Conservation (phyloP, 2,888 invertebrate genomes). For the Hyalella azteca region DNA sequence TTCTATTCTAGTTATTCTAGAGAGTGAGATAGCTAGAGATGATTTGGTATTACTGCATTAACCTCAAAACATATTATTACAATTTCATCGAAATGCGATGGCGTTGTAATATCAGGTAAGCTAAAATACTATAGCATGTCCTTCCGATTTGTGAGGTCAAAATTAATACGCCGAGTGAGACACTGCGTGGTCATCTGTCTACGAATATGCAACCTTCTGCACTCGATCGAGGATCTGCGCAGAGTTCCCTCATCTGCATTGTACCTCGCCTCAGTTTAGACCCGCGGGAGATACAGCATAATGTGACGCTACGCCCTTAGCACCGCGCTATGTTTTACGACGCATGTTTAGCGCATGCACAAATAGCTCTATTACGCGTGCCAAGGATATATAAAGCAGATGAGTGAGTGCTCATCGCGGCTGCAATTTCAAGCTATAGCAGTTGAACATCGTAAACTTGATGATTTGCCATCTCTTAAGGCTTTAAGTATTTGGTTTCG, state of each 20-base stretch:
- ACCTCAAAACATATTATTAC: too few relatives aligned
- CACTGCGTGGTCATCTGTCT: too few relatives aligned
- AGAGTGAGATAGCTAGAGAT: too few relatives aligned
- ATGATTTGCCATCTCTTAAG: constrained; percentile 4
- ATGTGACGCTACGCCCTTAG: background rate
- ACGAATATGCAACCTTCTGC: too few relatives aligned
- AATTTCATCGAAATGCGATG: too few relatives aligned
- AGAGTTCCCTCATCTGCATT: background rate
- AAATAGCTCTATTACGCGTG: constrained; percentile 29
- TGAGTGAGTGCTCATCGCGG: constrained; percentile 4
- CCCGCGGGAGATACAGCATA: background rate
- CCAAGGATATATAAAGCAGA: constrained; percentile 15
- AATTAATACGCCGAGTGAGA: too few relatives aligned
- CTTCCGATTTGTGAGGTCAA: too few relatives aligned
- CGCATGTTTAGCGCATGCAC: constrained; percentile 25
- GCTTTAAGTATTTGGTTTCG: background rate
- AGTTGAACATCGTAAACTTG: background rate
- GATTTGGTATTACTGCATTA: too few relatives aligned
- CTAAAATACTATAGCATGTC: too few relatives aligned
- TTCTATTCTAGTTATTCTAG: too few relatives aligned
- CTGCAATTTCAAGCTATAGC: constrained; percentile 10
- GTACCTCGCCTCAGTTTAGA: background rate
- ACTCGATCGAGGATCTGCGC: background rate
- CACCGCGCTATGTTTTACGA: constrained; percentile 16
- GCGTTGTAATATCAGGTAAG: too few relatives aligned